Percentiles rank a stretch among this genome's conserved stretches.
These are phyloP conservation scores for Onychorhynchus coronatus DNA, from an alignment of 2,113 vertebrate genomes.

Conservation along the genomic window DNA sequence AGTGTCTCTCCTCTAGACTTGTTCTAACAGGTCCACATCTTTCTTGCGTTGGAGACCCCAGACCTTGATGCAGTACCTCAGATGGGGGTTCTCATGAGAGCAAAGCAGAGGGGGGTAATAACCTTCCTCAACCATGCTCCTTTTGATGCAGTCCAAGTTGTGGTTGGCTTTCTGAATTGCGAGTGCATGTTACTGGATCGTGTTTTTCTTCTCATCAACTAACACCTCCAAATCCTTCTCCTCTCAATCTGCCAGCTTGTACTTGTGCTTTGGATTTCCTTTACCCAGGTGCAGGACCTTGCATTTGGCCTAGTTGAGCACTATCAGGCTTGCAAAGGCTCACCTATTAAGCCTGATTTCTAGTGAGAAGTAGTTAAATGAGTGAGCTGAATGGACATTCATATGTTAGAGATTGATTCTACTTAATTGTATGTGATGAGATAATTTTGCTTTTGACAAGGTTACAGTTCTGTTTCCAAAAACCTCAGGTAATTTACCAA, in stretches of 20 bases:
- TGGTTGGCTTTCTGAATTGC: background rate
- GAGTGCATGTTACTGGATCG: background rate
- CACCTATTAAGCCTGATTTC: background rate
- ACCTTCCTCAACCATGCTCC: accelerated
- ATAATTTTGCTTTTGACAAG: background rate
- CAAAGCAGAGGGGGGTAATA: background rate
- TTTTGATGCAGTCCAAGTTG: background rate
- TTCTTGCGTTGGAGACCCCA: background rate
- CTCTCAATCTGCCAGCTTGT: background rate
- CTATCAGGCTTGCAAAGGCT: background rate
- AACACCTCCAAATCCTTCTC: background rate
- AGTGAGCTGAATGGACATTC: background rate
- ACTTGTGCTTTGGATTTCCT: background rate
- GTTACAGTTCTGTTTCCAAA: background rate
- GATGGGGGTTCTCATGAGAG: background rate
- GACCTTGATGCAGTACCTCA: background rate
- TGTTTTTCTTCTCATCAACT: background rate
- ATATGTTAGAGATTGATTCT: background rate
- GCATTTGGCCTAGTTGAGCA: background rate
- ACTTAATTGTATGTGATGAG: background rate
- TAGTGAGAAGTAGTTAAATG: background rate
- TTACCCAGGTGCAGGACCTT: background rate
- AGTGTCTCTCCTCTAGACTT: background rate
- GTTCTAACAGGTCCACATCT: background rate
- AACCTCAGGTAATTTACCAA: background rate